phyloP scores from a whole-genome alignment of 2,113 vertebrate species.

The Chloropsis hardwickii region DNA sequence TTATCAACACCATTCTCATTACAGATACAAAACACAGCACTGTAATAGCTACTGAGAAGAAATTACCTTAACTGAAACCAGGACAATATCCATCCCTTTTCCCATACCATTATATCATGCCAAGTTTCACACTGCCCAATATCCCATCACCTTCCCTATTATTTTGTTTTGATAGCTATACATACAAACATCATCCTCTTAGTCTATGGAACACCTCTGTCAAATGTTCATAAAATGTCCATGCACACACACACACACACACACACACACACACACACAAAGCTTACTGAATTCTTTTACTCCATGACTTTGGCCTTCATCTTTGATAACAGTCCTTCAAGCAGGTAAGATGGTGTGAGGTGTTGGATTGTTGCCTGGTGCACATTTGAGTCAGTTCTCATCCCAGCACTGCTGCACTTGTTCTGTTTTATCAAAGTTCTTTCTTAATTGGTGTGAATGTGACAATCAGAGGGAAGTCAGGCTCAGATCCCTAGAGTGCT shows the following conservation, averaged over 20 bases:
- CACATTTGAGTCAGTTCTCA: neutral
- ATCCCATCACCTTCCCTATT: neutral
- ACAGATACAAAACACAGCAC: neutral
- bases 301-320: neutral
- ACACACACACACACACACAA: no score
- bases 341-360: neutral
- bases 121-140: neutral
- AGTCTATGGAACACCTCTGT: neutral
- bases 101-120: neutral
- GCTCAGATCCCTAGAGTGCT: neutral
- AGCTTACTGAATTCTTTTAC: neutral
- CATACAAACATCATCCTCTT: neutral
- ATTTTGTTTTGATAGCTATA: neutral
- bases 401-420: neutral
- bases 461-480: neutral
- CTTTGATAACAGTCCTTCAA: neutral
- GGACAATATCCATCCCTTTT: neutral
- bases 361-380: neutral
- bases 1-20: neutral
- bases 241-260: neutral
- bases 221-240: neutral
- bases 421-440: neutral
- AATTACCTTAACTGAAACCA: neutral
- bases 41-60: neutral
- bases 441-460: neutral